A percentile compares a stretch with the other conserved stretches of the same genome.
phyloP scores from a whole-genome alignment of 2,888 invertebrate species.

The Cabera pusaria region DNA sequence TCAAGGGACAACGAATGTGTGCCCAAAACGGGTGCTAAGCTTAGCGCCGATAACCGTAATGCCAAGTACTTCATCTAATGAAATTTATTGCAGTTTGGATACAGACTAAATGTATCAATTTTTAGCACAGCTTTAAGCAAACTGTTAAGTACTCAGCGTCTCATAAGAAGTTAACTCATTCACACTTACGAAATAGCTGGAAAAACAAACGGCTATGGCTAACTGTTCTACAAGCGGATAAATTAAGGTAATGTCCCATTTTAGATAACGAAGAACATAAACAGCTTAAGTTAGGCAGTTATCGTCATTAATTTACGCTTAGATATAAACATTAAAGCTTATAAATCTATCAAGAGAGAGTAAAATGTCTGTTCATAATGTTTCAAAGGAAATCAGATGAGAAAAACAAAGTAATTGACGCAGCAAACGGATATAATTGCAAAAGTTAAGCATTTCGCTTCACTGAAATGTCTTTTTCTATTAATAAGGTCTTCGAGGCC shows the following conservation, averaged over 20 bases:
- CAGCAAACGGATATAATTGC: too few species aligned
- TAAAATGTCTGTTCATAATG: conserved; percentile 38
- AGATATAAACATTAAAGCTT: conserved; percentile 46
- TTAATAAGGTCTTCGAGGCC: too few species aligned
- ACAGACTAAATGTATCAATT: too few species aligned
- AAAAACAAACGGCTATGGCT: too few species aligned
- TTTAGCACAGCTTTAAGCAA: too few species aligned
- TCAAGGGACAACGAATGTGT: neutral
- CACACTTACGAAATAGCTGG: too few species aligned
- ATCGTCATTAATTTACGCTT: conserved; percentile 49
- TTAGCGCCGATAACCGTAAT: neutral
- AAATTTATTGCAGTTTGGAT: too few species aligned
- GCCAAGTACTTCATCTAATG: too few species aligned
- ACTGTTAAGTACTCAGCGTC: too few species aligned
- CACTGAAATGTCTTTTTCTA: too few species aligned
- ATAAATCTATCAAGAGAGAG: conserved; percentile 27
- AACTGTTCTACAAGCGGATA: conserved; percentile 18
- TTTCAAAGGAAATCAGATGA: conserved; percentile 31
- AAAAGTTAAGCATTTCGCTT: too few species aligned
- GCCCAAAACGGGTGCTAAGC: neutral
- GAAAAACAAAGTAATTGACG: conserved; percentile 48
- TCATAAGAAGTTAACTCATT: too few species aligned
- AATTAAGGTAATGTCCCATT: conserved; percentile 40
- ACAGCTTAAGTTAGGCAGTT: conserved; percentile 46
- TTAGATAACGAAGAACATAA: conserved; percentile 33